Evolutionary conservation across 35 echinoderm and acorn worm species (phyloP).

Genomic region (Heliocidaris erythrogramma): DNA sequence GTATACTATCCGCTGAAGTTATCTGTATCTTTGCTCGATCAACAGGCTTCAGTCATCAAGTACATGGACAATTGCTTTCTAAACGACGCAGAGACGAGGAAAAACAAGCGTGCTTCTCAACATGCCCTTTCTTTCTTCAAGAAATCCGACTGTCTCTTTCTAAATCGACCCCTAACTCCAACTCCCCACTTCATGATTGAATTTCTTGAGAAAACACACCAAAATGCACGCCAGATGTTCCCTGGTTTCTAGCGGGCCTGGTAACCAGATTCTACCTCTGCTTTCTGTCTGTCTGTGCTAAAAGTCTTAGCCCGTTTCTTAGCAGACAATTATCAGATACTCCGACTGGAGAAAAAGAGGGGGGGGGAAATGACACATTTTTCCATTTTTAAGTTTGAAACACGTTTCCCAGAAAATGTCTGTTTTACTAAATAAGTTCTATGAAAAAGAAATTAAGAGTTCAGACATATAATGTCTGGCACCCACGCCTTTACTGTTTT

Average conservation of each 20-base stretch:
- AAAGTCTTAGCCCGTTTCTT: too few relatives aligned
- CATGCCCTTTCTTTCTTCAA: neutral
- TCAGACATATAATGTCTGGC: neutral
- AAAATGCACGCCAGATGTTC: conserved; percentile 36
- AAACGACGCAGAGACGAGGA: neutral
- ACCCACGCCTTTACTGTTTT: neutral
- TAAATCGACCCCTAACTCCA: neutral
- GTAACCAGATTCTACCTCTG: neutral
- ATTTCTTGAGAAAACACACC: conserved; percentile 35
- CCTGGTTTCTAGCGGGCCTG: neutral
- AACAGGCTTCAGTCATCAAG: neutral
- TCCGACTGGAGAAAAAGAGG: neutral
- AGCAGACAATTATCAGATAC: too few relatives aligned
- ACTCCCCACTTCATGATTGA: neutral
- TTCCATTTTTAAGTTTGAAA: neutral
- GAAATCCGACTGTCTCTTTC: neutral
- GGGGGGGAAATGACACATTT: neutral
- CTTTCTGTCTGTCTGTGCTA: too few relatives aligned
- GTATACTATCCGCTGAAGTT: too few relatives aligned
- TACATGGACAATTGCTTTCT: neutral
- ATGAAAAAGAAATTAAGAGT: neutral
- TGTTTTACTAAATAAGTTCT: neutral
- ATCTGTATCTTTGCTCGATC: neutral
- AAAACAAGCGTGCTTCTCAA: conserved; percentile 1
- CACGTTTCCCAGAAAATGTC: neutral